A percentile compares a stretch with the other conserved stretches of the same genome.
phyloP scores from a whole-genome alignment of 2,888 invertebrate genomes.

The Allophyes oxyacanthae region DNA sequence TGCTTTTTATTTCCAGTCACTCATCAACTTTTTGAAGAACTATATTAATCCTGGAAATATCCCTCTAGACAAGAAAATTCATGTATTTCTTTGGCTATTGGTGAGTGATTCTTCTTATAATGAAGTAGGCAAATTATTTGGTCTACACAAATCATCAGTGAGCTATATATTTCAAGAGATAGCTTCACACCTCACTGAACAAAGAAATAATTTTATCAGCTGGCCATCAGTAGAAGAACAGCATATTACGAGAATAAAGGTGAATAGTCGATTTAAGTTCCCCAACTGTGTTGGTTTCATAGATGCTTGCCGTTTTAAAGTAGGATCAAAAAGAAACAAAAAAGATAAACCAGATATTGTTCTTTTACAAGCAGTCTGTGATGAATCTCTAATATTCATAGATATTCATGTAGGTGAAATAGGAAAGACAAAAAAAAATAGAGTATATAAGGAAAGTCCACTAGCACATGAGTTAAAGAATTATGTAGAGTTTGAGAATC shows the following conservation, averaged over 20 bases:
- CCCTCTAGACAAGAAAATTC: slow-evolving; percentile 80
- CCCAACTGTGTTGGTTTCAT: slow-evolving; percentile 86
- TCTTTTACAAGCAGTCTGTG: slow-evolving; percentile 84
- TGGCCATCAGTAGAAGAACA: slow-evolving; percentile 84
- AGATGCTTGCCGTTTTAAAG: slow-evolving; percentile 78
- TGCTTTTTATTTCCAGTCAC: slow-evolving; percentile 68
- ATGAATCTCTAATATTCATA: slow-evolving; percentile 80
- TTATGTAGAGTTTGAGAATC: slow-evolving; percentile 81
- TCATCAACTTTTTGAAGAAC: slow-evolving; percentile 71
- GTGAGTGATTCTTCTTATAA: slow-evolving; percentile 77
- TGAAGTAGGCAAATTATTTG: slow-evolving; percentile 78
- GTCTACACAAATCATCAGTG: slow-evolving; percentile 79
- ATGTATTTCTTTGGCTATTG: slow-evolving; percentile 80
- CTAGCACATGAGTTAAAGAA: slow-evolving; percentile 75
- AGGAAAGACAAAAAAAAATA: slow-evolving; percentile 75
- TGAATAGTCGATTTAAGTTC: slow-evolving; percentile 78
- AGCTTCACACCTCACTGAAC: slow-evolving; percentile 71
- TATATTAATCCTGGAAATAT: slow-evolving; percentile 67
- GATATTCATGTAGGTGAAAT: slow-evolving; percentile 78
- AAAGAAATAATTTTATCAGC: slow-evolving; percentile 74
- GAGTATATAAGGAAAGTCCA: slow-evolving; percentile 77
- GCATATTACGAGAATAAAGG: slow-evolving; percentile 80
- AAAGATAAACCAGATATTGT: slow-evolving; percentile 69
- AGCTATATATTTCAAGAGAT: slow-evolving; percentile 81
- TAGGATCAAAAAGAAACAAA: slow-evolving; percentile 72